These are phyloP conservation scores for Sebastes steindachneri DNA, from an alignment of 2,797 vertebrate species.

Conservation along the genomic window DNA sequence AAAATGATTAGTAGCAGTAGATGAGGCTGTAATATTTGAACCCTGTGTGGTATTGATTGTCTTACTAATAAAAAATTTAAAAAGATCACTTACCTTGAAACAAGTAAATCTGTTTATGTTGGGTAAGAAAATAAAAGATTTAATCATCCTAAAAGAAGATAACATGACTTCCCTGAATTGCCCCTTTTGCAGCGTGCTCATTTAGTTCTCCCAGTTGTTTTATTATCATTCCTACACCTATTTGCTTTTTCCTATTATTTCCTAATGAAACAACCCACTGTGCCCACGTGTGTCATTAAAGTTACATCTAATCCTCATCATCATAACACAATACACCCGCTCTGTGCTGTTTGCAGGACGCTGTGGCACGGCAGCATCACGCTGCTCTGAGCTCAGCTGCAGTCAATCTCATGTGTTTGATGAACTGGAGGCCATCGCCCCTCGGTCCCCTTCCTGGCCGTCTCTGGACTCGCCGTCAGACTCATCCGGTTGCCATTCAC, in stretches of 20 bases:
- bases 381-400: slow-evolving; percentile 67
- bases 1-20: neutral
- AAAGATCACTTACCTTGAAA: no score
- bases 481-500: slow-evolving; percentile 49
- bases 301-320: slow-evolving; percentile 8
- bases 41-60: neutral
- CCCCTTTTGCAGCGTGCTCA: neutral
- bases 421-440: slow-evolving; percentile 77
- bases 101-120: neutral
- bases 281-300: neutral
- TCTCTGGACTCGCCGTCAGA: slow-evolving; percentile 59
- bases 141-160: neutral
- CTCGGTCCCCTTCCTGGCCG: slow-evolving; percentile 58
- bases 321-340: neutral
- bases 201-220: neutral
- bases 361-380: slow-evolving; percentile 38
- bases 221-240: neutral
- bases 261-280: slow-evolving; percentile 4
- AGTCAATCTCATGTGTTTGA: slow-evolving; percentile 71
- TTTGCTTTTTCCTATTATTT: slow-evolving; percentile 4
- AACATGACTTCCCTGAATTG: neutral
- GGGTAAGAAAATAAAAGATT: neutral
- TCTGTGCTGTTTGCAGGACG: slow-evolving; percentile 61
- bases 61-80: neutral
- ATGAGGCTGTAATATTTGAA: neutral